Base-by-base conservation (phyloP, 2,888 invertebrate genomes). In the Chaetogeoica ovagalla region DNA sequence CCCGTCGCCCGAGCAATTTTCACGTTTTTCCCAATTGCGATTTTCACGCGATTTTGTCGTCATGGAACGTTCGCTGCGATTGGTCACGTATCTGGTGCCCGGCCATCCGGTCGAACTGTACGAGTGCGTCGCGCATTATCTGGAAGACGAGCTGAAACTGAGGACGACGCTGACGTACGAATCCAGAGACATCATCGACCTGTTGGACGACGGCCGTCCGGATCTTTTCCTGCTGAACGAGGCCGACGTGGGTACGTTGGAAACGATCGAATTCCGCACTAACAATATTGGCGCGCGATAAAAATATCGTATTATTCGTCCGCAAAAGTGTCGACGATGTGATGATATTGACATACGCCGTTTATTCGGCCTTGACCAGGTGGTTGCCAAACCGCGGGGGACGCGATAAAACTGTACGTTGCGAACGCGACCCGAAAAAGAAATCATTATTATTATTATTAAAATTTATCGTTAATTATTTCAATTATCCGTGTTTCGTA, bases 11-110 rank as follows among this genome's bases (percentile, higher is more conserved):
- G 48, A 48, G 11, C 57, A n/a, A n/a, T n/a, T n/a, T n/a, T n/a
- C n/a, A n/a, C n/a, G n/a, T n/a, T n/a, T n/a, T n/a, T n/a, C n/a
- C n/a, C n/a, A n/a, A n/a, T n/a, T n/a, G n/a, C n/a, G n/a, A n/a
- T 30, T 30, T 30, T 4, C 4, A 30, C 9, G n/a, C n/a, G 21
- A 1, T 11, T 7, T n/a, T 19, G 57, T n/a, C 57, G 48, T 23
- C 23, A 75, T 75, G 76, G 69, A 23, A 37, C 66, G 17, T 9
- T 79, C 79, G 19, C 23, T 91, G 81, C 88, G 90, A 17, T 84
- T 90, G 68, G 87, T 89, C 82, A 90, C 90, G 0, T 91, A 90
- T 84, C 88, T 91, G 88, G 89, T 89, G 83, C 91, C 91, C 19
- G 88, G 89, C 69, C 88, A 90, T 83, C 90, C 90, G 8, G 88